Conservation (phyloP, 2,888 invertebrate species). For the Drosophila anomalata region DNA sequence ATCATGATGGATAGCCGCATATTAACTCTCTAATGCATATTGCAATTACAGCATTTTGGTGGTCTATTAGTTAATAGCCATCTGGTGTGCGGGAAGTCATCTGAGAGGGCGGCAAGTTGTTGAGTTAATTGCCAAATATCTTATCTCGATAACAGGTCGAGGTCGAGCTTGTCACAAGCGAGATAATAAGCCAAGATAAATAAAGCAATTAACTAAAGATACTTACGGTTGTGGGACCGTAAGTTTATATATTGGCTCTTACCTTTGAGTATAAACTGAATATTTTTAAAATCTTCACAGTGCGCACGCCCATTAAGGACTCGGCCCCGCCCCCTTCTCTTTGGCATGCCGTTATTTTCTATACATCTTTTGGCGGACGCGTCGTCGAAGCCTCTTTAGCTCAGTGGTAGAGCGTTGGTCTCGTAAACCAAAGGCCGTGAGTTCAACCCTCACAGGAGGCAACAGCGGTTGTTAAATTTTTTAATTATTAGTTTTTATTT, state of each 20-base stretch:
- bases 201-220: background rate
- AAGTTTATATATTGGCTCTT: background rate
- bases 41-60: constrained; percentile 35
- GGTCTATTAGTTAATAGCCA: constrained; percentile 33
- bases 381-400: constrained; percentile 65
- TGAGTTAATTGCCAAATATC: constrained; percentile 23
- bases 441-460: constrained; percentile 77
- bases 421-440: constrained; percentile 78
- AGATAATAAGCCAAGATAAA: background rate
- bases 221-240: background rate
- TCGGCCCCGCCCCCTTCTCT: constrained; percentile 6
- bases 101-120: background rate
- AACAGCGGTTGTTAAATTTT: constrained; percentile 7
- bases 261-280: background rate
- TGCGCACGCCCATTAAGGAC: constrained; percentile 30
- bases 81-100: constrained; percentile 1
- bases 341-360: constrained; percentile 15
- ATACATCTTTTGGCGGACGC: constrained; percentile 50
- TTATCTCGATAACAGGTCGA: constrained; percentile 7
- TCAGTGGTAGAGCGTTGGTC: constrained; percentile 78
- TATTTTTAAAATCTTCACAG: background rate
- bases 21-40: constrained; percentile 44
- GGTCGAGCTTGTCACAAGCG: too few relatives aligned
- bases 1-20: constrained; percentile 43
- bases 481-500: background rate